These are phyloP conservation scores for Pristionchus exspectatus DNA, from an alignment of 2,888 invertebrate species.

Conservation along the genomic window DNA sequence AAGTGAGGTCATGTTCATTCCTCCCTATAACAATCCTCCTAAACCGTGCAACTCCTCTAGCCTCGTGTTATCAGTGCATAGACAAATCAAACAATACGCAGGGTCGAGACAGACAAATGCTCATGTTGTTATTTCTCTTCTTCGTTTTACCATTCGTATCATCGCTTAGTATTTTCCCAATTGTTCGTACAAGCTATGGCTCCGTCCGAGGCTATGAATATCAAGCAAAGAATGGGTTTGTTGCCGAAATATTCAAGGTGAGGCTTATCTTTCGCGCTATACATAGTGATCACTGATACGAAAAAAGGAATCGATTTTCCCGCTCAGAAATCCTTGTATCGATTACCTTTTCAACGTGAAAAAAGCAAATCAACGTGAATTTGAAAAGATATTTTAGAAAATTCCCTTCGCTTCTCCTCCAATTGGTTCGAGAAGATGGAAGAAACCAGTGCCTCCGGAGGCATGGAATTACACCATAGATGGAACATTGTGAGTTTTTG, in stretches of 20 bases:
- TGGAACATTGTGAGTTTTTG: constrained; percentile 11
- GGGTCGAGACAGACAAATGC: neutral
- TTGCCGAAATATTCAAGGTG: constrained; percentile 24
- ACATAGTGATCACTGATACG: neutral
- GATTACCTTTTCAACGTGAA: neutral
- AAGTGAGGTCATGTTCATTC: neutral
- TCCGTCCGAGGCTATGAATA: constrained; percentile 29
- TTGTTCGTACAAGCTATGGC: neutral
- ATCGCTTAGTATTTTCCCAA: neutral
- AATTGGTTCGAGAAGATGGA: constrained; percentile 36
- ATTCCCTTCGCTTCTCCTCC: constrained; percentile 24
- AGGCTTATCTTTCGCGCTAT: neutral
- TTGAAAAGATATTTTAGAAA: neutral
- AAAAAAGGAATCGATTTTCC: neutral
- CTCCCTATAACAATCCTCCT: neutral
- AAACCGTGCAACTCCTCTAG: neutral
- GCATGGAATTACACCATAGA: constrained; percentile 2
- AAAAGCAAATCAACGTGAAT: too few relatives aligned
- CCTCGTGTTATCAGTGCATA: neutral
- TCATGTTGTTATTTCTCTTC: neutral
- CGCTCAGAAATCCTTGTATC: neutral
- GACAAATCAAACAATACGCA: neutral
- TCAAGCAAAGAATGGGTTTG: neutral
- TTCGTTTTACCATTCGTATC: neutral
- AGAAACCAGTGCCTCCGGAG: constrained; percentile 24